Evolutionary conservation across 2,888 invertebrate genomes (phyloP), one percentile per base, ranked within the genome.

Genomic region (Limnephilus marmoratus): DNA sequence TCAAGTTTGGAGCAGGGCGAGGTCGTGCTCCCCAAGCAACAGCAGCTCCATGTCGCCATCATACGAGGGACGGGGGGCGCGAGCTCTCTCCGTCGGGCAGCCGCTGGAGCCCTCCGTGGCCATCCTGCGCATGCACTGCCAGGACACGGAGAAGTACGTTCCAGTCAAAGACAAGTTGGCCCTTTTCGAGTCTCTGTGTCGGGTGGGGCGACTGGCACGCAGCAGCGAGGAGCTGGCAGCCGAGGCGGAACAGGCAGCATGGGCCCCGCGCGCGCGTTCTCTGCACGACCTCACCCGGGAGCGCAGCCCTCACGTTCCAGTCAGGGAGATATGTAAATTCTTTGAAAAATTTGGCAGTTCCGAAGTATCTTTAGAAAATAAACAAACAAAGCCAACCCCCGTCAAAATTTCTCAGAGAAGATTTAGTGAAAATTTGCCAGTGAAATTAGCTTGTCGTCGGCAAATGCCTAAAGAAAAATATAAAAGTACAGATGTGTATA

Each of bases 111-210:
- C 95, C 81, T 88, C 90, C n/a, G 93, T 94, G 18, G 96, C 96
- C 90, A 95, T 95, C 81, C 94, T 97, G n/a, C 94, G 96, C 92
- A 96, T 96, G 91, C 95, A 96, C 91, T 97, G 97, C 94, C 97
- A 97, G 94, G 96, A 96, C 94, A 95, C 95, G 29, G 97, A 97
- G 93, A 96, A 96, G 94, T 97, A 97, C 94, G 97, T 97, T 68
- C 97, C 98, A 0, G 98, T 98, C 82, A 96, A 97, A 94, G 97
- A 97, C 94, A 97, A 97, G 94, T 96, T 97, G 45, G 97, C 97
- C 24, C 95, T 97, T 34, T 97, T 98, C 94, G 98, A 98, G 94
- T 97, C 97, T 2, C 94, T 97, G 91, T 97, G 97, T 87, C 96
- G 97, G 93, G 96, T 97, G 93, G 97, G 97, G 1, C 96, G 97